phyloP scores from a whole-genome alignment of 2,888 invertebrate genomes.

The Rotaria magnacalcarata region DNA sequence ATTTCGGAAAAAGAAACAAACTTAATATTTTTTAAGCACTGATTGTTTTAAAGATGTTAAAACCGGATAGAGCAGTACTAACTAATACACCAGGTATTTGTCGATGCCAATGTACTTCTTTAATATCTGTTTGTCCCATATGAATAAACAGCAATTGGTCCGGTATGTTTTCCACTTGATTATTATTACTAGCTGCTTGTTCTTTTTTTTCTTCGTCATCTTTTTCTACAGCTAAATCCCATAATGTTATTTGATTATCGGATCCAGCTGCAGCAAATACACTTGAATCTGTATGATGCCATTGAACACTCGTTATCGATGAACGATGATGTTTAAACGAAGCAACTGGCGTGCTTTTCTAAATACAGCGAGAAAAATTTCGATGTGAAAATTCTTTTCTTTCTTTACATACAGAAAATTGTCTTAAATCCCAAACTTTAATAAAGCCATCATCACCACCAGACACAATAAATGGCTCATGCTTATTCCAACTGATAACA shows the following conservation, averaged over 20 bases:
- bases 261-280: slow-evolving; percentile 86
- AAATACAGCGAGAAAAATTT: slow-evolving; percentile 47
- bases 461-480: slow-evolving; percentile 78
- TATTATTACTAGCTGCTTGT: not conserved
- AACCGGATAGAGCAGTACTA: slow-evolving; percentile 87
- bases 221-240: slow-evolving; percentile 87
- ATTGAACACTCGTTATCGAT: slow-evolving; percentile 89
- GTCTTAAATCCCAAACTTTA: slow-evolving; percentile 89
- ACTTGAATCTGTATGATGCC: slow-evolving; percentile 87
- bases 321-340: slow-evolving; percentile 89
- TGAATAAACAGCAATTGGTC: slow-evolving; percentile 94
- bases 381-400: not conserved
- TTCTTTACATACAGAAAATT: slow-evolving; percentile 66
- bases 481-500: slow-evolving; percentile 91
- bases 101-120: slow-evolving; percentile 96
- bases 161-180: slow-evolving; percentile 65
- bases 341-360: slow-evolving; percentile 72
- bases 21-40: slow-evolving; percentile 68
- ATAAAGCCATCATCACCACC: slow-evolving; percentile 93
- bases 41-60: slow-evolving; percentile 93
- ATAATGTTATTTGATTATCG: slow-evolving; percentile 89
- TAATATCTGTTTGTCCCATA: slow-evolving; percentile 92
- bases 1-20: not conserved
- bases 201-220: slow-evolving; percentile 62
- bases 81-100: slow-evolving; percentile 87